These are phyloP conservation scores for Todiramphus chloris DNA, from an alignment of 2,113 vertebrate genomes.

Conservation along the genomic window DNA sequence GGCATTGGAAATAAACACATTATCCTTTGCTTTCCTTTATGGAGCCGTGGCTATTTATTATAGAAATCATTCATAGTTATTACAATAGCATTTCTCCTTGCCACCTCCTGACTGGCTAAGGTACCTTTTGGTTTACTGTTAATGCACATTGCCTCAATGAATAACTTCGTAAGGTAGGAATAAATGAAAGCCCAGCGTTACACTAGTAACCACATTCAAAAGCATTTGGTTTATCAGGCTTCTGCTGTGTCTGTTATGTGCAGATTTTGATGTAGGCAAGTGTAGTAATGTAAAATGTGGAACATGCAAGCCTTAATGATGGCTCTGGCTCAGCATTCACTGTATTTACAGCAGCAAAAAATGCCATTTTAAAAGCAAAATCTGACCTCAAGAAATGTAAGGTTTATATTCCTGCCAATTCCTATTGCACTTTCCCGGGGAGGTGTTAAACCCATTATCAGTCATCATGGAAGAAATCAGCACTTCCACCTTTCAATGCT, in stretches of 20 bases:
- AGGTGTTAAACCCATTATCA: slow-evolving; percentile 39
- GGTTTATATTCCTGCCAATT: slow-evolving; percentile 47
- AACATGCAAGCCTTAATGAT: slow-evolving; percentile 14
- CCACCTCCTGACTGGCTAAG: neutral
- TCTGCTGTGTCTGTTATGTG: neutral
- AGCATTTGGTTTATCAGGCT: neutral
- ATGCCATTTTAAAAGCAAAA: slow-evolving; percentile 20
- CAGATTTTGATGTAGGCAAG: slow-evolving; percentile 6
- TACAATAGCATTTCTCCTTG: neutral
- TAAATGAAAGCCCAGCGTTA: neutral
- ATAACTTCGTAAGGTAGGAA: neutral
- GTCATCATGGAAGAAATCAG: slow-evolving; percentile 33
- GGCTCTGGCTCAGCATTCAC: neutral
- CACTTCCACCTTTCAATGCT: slow-evolving; percentile 40
- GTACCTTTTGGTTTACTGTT: neutral
- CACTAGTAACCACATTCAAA: neutral
- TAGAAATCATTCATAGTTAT: neutral
- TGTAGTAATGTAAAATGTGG: neutral
- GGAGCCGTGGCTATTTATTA: neutral
- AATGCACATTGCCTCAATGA: neutral
- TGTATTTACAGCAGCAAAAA: slow-evolving; percentile 31
- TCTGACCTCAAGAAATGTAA: neutral
- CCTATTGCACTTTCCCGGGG: neutral
- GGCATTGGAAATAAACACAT: neutral
- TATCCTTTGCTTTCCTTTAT: neutral